These are phyloP conservation scores for Condylostylus longicornis DNA, from an alignment of 1,140 invertebrate genomes.

Conservation along the genomic window DNA sequence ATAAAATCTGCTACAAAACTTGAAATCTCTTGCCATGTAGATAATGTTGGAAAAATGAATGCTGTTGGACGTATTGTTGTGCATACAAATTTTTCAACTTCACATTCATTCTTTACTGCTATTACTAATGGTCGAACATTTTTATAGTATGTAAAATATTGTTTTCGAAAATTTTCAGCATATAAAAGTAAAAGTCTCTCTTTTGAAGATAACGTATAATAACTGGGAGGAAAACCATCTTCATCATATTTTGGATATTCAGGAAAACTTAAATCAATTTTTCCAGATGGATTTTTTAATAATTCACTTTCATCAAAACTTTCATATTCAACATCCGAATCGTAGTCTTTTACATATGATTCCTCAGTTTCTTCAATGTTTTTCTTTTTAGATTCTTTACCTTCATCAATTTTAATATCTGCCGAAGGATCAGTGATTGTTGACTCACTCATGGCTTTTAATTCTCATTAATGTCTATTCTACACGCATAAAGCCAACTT, in stretches of 20 bases:
- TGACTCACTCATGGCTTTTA: too few species aligned
- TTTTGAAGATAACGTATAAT: constrained; percentile 55
- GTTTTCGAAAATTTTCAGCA: constrained; percentile 69
- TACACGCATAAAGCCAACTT: too few species aligned
- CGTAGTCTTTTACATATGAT: too few species aligned
- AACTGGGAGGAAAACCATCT: constrained; percentile 45
- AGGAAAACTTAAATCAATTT: constrained; percentile 24
- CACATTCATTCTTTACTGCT: constrained; percentile 67
- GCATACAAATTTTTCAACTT: constrained; percentile 50
- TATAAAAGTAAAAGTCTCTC: constrained; percentile 61
- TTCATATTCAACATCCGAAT: too few species aligned
- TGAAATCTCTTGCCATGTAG: constrained; percentile 36
- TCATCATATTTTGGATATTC: constrained; percentile 17
- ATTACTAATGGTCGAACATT: constrained; percentile 56
- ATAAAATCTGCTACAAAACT: constrained; percentile 44
- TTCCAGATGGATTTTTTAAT: too few species aligned
- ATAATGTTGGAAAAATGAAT: constrained; percentile 37
- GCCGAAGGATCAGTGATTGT: too few species aligned
- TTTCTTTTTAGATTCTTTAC: too few species aligned
- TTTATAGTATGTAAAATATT: constrained; percentile 46
- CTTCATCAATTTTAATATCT: too few species aligned
- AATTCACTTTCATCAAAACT: too few species aligned
- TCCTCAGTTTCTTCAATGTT: too few species aligned
- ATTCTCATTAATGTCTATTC: too few species aligned
- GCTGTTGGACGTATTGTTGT: constrained; percentile 42